Conservation (phyloP, 2,797 vertebrate species). For the Euthynnus affinis region DNA sequence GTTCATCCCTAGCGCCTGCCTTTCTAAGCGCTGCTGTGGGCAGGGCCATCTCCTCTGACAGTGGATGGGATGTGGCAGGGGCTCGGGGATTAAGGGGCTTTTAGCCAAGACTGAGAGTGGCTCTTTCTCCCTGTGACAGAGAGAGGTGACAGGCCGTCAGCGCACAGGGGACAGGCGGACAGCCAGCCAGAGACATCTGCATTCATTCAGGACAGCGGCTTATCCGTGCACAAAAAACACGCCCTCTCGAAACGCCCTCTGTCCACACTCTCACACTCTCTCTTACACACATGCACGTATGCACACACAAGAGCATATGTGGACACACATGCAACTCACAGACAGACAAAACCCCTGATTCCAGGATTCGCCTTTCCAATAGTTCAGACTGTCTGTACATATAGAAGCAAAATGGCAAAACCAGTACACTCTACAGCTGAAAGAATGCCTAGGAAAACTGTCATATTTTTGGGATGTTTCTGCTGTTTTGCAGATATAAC, state of each 20-base stretch:
- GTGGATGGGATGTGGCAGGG: slow-evolving; percentile 79
- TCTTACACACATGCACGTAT: slow-evolving; percentile 33
- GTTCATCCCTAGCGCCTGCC: slow-evolving; percentile 80
- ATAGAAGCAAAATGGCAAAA: slow-evolving; percentile 90
- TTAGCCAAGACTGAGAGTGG: slow-evolving; percentile 73
- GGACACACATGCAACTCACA: slow-evolving; percentile 35
- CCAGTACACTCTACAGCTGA: slow-evolving; percentile 67
- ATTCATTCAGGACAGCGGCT: slow-evolving; percentile 95
- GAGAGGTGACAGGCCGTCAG: slow-evolving; percentile 83
- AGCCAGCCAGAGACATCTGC: slow-evolving; percentile 93
- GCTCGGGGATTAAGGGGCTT: slow-evolving; percentile 80
- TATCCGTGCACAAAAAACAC: slow-evolving; percentile 90
- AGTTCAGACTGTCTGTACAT: slow-evolving; percentile 83
- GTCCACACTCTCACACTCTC: slow-evolving; percentile 71
- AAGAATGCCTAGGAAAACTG: neutral
- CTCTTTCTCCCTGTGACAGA: slow-evolving; percentile 82
- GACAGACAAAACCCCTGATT: slow-evolving; percentile 61
- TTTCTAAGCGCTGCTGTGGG: slow-evolving; percentile 78
- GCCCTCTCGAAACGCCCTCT: slow-evolving; percentile 77
- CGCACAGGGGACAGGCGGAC: slow-evolving; percentile 81
- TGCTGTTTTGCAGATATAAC: slow-evolving; percentile 3
- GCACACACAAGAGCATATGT: slow-evolving; percentile 32
- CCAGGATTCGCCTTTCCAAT: slow-evolving; percentile 81
- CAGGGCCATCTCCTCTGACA: slow-evolving; percentile 79
- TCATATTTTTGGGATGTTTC: neutral